Evolutionary conservation across 2,797 vertebrate species (phyloP).

Genomic region (Garrulus glandarius): DNA sequence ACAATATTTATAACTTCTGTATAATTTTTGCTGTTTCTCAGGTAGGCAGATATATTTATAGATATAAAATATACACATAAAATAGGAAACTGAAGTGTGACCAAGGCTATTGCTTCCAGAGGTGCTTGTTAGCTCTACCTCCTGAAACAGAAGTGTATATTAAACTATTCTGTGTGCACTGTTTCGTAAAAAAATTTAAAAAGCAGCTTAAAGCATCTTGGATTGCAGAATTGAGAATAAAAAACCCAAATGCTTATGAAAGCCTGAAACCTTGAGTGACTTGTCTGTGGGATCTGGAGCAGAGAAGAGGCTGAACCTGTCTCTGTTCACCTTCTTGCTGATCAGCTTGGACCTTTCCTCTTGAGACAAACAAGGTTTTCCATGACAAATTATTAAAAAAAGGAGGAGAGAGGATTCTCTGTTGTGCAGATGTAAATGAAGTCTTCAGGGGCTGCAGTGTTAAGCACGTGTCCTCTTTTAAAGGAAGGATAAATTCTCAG

Average conservation of each 20-base stretch:
- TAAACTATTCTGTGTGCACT: not conserved
- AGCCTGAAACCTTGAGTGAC: not conserved
- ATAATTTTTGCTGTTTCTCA: not conserved
- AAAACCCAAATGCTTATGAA: not conserved
- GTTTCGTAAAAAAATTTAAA: not conserved
- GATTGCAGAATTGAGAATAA: not conserved
- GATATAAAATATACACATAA: not conserved
- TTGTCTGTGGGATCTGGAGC: not conserved
- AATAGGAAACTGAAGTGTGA: not conserved
- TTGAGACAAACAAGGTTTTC: not conserved
- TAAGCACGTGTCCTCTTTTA: not conserved
- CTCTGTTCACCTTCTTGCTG: not conserved
- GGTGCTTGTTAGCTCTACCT: not conserved
- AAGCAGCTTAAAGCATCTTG: not conserved
- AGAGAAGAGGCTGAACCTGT: not conserved
- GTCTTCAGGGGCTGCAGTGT: not conserved
- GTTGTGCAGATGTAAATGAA: not conserved
- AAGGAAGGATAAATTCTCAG: not conserved
- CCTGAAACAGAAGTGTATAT: not conserved
- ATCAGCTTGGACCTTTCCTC: not conserved
- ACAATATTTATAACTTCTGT: not conserved
- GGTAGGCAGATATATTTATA: not conserved
- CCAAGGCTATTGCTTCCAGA: not conserved
- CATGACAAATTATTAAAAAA: not conserved
- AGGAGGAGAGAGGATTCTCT: not conserved